Evolutionary conservation across 2,888 invertebrate genomes (phyloP).

Genomic region (Minunthozetes semirufus): DNA sequence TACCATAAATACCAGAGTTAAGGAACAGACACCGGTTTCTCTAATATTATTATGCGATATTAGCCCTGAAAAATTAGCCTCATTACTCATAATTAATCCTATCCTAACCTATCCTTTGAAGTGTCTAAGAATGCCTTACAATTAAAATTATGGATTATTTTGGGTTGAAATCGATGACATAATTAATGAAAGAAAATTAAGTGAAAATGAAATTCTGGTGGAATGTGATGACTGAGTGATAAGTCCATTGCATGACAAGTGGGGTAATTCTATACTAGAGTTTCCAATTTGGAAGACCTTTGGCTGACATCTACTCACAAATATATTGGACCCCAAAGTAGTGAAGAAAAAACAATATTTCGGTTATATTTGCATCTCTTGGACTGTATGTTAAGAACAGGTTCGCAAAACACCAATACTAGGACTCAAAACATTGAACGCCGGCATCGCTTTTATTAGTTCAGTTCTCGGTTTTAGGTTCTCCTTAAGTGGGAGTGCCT

Average conservation of each 20-base stretch:
- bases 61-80: too few species aligned
- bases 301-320: not conserved
- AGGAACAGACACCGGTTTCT: too few species aligned
- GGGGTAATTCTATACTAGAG: slow-evolving; percentile 8
- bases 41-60: too few species aligned
- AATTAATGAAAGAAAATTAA: too few species aligned
- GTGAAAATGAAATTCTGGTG: not conserved
- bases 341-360: not conserved
- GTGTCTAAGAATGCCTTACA: too few species aligned
- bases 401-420: slow-evolving; percentile 1
- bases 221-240: not conserved
- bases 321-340: not conserved
- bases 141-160: too few species aligned
- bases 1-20: too few species aligned
- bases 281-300: not conserved
- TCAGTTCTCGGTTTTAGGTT: slow-evolving; percentile 16
- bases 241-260: slow-evolving; percentile 19
- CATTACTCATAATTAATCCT: too few species aligned
- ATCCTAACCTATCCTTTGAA: too few species aligned
- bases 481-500: slow-evolving; percentile 26
- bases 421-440: not conserved
- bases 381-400: not conserved
- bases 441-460: slow-evolving; percentile 28
- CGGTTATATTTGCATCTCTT: slow-evolving; percentile 17
- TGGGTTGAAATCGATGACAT: not conserved